A percentile compares a stretch with the other conserved stretches of the same genome.
Conservation (phyloP, 2,888 invertebrate genomes). For the Watsonalla binaria region DNA sequence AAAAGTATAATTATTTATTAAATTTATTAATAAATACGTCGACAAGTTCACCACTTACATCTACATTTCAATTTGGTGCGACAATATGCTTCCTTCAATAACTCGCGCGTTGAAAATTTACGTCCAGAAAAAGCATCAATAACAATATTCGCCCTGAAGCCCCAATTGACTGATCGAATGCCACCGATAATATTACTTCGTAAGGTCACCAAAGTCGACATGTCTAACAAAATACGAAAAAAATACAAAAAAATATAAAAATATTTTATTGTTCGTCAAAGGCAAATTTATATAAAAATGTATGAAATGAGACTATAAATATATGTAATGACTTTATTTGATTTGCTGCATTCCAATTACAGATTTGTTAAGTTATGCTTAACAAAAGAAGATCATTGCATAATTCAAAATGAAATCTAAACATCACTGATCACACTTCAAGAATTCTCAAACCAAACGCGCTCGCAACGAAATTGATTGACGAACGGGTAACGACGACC, state of each 20-base stretch:
- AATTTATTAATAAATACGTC: background rate
- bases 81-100: slow-evolving; percentile 80
- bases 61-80: slow-evolving; percentile 83
- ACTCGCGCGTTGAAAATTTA: slow-evolving; percentile 58
- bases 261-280: background rate
- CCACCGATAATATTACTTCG: slow-evolving; percentile 33
- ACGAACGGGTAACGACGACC: too few relatives aligned
- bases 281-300: too few relatives aligned
- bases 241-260: background rate
- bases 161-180: slow-evolving; percentile 37
- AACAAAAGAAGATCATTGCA: slow-evolving; percentile 26
- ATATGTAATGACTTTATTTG: too few relatives aligned
- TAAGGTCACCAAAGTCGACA: slow-evolving; percentile 27
- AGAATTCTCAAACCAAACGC: background rate
- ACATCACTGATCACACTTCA: slow-evolving; percentile 5
- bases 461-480: background rate
- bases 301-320: too few relatives aligned
- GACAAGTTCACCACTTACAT: slow-evolving; percentile 76
- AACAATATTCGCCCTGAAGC: slow-evolving; percentile 6
- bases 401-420: slow-evolving; percentile 23
- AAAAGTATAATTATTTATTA: too few relatives aligned
- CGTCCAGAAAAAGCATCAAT: slow-evolving; percentile 19
- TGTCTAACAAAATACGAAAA: background rate
- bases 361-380: slow-evolving; percentile 2
- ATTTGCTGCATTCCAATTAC: slow-evolving; percentile 7